These are phyloP conservation scores for Tethea ocularis DNA, from an alignment of 2,888 invertebrate genomes.

Conservation along the genomic window DNA sequence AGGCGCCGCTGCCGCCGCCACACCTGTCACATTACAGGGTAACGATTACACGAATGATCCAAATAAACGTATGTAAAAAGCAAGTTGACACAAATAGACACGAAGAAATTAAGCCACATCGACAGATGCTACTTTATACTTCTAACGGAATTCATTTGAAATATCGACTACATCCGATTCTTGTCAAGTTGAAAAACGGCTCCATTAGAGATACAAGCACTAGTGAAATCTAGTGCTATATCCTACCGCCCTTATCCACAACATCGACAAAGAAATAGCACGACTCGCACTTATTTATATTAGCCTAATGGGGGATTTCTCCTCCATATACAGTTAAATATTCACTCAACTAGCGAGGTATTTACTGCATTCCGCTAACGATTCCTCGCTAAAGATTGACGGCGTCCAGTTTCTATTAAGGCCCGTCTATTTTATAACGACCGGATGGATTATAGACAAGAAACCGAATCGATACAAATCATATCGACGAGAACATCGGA, in stretches of 20 bases:
- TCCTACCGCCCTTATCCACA: not conserved
- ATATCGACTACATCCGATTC: not conserved
- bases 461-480: not conserved
- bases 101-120: no score
- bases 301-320: not conserved
- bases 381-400: constrained; percentile 2
- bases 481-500: not conserved
- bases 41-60: not conserved
- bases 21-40: constrained; percentile 5
- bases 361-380: not conserved
- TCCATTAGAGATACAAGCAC: not conserved
- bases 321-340: constrained; percentile 4
- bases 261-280: not conserved
- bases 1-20: constrained; percentile 2
- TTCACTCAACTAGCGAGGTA: not conserved
- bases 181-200: not conserved
- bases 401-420: constrained; percentile 4
- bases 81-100: not conserved
- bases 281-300: not conserved
- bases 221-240: not conserved
- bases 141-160: not conserved
- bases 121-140: no score
- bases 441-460: constrained; percentile 3
- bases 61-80: not conserved
- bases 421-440: not conserved